Evolutionary conservation across 1,140 invertebrate genomes (phyloP), one percentile per base, ranked within the genome.

Genomic region (Hesperophylax magnus): DNA sequence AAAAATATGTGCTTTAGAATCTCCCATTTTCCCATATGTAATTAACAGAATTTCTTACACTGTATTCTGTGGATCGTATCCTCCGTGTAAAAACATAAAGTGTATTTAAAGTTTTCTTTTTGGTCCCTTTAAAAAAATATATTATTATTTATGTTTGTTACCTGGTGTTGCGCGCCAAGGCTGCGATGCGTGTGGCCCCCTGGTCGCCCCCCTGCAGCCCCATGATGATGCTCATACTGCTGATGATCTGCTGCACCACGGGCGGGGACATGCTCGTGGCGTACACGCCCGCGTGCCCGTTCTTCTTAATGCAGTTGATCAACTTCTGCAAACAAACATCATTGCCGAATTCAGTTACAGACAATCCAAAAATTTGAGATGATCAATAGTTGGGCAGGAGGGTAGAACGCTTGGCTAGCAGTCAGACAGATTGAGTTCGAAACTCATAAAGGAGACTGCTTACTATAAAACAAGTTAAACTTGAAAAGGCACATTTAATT

Each of bases 251-350:
- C 87, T 96, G 94, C 3, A 94, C 95, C 72, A 99, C 93, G 17
- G 96, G 94, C 56, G 98, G 94, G 34, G 98, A 93, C 96, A 99
- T 99, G 39, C 94, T 92, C 75, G 93, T 91, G 18, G 97, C 96
- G 90, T 99, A 99, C 83, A 92, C 92, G 71, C 95, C 93, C 76
- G 96, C 97, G 88, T 98, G 96, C 81, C 97, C 98, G 81, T 94
- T 88, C 47, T 92, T 90, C 84, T 97, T 91, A 75, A 99, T 88
- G 87, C 96, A 93, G 85, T 94, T 90, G 82, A 99, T 95, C 71
- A 99, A 88, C 85, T 92, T 88, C 93, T 95, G 88, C 22, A 92
- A 91, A 53, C 52, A 52, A 31, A 76, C 18, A 75, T 27, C 5
- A 75, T 47, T 3, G 17, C 31, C n/a, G 53, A 86, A 86, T 85